These are phyloP conservation scores for Acutogordius australiensis DNA, from an alignment of 2,888 invertebrate species.

Conservation along the genomic window DNA sequence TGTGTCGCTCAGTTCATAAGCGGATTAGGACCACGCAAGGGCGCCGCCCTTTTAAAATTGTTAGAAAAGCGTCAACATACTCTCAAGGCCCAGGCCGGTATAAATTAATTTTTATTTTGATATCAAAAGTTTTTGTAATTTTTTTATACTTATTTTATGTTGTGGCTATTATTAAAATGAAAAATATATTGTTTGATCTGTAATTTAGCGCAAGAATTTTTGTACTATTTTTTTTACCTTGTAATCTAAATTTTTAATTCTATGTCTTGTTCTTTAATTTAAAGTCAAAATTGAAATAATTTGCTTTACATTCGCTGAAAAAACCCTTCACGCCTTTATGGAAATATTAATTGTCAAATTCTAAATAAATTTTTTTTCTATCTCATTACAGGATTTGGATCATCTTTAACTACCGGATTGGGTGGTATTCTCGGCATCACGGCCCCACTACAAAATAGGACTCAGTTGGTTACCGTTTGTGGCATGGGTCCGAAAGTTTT, in stretches of 20 bases:
- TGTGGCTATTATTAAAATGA: no score
- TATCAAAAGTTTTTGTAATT: no score
- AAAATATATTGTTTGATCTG: no score
- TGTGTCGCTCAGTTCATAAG: conserved; percentile 40
- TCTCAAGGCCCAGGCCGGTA: not conserved
- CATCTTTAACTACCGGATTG: conserved; percentile 11
- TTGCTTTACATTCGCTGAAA: no score
- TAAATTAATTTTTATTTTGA: not conserved
- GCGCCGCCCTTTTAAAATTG: conserved; percentile 27
- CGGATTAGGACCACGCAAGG: conserved; percentile 79
- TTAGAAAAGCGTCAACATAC: conserved; percentile 17
- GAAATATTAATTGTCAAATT: conserved; percentile 12
- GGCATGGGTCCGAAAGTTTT: conserved; percentile 95
- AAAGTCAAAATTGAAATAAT: no score
- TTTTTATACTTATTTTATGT: no score
- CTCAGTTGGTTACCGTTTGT: conserved; percentile 69
- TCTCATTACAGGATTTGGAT: conserved; percentile 35
- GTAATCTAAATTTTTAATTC: no score
- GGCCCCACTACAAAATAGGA: conserved; percentile 64
- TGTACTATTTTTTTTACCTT: no score
- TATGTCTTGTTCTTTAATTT: no score
- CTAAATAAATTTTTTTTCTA: conserved; percentile 16
- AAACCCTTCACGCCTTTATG: no score
- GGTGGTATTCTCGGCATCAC: no score
- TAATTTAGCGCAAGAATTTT: no score